Percentiles rank a stretch among this genome's conserved stretches.
phyloP scores from a whole-genome alignment of 2,797 vertebrate genomes.

The Trematomus bernacchii region DNA sequence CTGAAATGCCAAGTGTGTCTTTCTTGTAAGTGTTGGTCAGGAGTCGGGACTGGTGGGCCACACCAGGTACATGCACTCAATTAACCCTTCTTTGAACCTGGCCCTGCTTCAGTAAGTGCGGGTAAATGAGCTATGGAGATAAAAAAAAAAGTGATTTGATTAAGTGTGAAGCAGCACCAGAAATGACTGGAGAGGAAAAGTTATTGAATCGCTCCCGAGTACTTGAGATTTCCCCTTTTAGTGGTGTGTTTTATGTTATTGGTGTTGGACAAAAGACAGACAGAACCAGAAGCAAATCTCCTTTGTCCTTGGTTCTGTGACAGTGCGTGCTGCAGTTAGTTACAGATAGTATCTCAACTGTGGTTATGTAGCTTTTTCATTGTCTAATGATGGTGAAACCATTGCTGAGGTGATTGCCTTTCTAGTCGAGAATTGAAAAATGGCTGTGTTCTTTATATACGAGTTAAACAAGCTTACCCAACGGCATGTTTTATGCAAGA shows the following conservation, averaged over 20 bases:
- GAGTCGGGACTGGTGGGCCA: slow-evolving; percentile 38
- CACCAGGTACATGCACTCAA: slow-evolving; percentile 50
- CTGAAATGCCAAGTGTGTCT: slow-evolving; percentile 6
- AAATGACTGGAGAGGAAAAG: slow-evolving; percentile 26
- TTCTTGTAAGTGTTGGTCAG: slow-evolving; percentile 11
- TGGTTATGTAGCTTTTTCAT: slow-evolving; percentile 14
- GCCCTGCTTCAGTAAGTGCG: slow-evolving; percentile 32
- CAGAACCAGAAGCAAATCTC: slow-evolving; percentile 37
- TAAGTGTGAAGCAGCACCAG: slow-evolving; percentile 45
- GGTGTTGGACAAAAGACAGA: slow-evolving; percentile 20
- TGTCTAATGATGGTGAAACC: slow-evolving; percentile 13
- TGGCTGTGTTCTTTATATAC: neutral
- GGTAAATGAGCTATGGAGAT: slow-evolving; percentile 65
- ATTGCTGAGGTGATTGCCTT: neutral
- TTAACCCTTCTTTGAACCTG: slow-evolving; percentile 66
- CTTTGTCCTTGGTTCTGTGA: slow-evolving; percentile 34
- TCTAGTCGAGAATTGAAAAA: neutral
- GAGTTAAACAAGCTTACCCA: slow-evolving; percentile 23
- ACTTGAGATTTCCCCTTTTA: slow-evolving; percentile 11
- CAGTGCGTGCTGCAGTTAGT: slow-evolving; percentile 16
- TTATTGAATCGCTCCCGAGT: slow-evolving; percentile 25
- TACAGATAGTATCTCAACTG: slow-evolving; percentile 13
- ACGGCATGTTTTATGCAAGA: neutral
- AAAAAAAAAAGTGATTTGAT: slow-evolving; percentile 59
- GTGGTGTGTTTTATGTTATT: slow-evolving; percentile 25